phyloP scores from a whole-genome alignment of 92 coral and sea anemone genomes.

The Epizoanthus fatuus region DNA sequence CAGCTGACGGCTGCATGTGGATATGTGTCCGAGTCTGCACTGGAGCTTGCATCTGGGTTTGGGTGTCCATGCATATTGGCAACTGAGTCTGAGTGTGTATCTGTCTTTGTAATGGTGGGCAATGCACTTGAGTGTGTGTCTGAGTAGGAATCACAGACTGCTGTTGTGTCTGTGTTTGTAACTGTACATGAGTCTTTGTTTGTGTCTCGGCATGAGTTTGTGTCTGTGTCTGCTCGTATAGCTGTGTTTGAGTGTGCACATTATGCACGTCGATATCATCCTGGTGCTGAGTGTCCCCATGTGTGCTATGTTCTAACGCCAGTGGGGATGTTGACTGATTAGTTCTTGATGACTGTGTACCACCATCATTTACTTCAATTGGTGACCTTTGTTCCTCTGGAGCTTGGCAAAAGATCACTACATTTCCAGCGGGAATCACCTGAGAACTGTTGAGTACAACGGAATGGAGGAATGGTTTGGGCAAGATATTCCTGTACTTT shows the following conservation, averaged over 20 bases:
- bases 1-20: not conserved
- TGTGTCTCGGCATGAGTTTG: constrained; percentile 37
- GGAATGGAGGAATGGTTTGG: constrained; percentile 3
- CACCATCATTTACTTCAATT: not conserved
- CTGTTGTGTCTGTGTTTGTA: not conserved
- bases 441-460: not conserved
- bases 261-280: not conserved
- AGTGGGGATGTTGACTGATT: not conserved
- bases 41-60: constrained; percentile 17
- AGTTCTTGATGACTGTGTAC: not conserved
- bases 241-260: constrained; percentile 18
- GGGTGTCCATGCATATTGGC: constrained; percentile 25
- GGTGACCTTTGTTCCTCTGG: constrained; percentile 13
- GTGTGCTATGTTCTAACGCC: not conserved
- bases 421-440: constrained; percentile 21
- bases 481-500: constrained; percentile 26
- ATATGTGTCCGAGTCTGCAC: constrained; percentile 19
- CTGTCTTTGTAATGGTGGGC: constrained; percentile 16
- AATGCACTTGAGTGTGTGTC: constrained; percentile 10
- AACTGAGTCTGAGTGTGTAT: constrained; percentile 23
- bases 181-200: not conserved
- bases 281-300: not conserved
- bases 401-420: constrained; percentile 11
- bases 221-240: not conserved
- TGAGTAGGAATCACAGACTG: constrained; percentile 9